Conservation (phyloP, 2,888 invertebrate species). For the Ichneumoninae sp. region DNA sequence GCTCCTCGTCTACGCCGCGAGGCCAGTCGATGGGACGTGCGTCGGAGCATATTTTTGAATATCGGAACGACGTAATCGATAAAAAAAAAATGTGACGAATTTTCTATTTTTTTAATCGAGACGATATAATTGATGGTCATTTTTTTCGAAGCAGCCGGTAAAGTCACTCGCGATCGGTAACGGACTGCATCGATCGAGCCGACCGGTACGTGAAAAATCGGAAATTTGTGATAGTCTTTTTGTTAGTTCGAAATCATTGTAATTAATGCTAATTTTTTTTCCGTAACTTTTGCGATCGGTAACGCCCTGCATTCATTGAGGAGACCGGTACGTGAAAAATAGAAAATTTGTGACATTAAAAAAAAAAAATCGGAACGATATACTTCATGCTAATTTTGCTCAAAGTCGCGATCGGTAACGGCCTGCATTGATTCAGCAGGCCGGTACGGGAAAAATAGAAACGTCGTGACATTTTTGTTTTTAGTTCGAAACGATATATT, state of each 20-base stretch:
- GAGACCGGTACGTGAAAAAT: background rate
- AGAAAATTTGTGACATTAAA: too few relatives aligned
- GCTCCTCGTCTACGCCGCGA: background rate
- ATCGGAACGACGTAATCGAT: background rate
- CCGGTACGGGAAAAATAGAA: too few relatives aligned
- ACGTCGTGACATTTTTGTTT: too few relatives aligned
- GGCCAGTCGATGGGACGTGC: background rate
- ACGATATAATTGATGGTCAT: background rate
- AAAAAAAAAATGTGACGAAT: background rate
- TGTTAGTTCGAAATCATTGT: too few relatives aligned
- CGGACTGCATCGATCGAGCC: background rate
- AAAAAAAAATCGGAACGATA: too few relatives aligned
- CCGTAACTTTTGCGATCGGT: background rate
- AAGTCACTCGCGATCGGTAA: conserved; percentile 3
- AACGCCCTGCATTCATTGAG: background rate
- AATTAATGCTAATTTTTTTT: too few relatives aligned
- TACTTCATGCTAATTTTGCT: too few relatives aligned
- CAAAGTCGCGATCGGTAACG: background rate
- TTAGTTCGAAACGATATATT: too few relatives aligned
- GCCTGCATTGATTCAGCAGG: too few relatives aligned
- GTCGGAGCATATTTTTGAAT: background rate
- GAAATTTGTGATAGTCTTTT: too few relatives aligned
- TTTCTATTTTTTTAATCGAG: background rate
- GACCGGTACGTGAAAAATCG: background rate
- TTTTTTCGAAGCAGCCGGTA: background rate